phyloP scores from a whole-genome alignment of 2,113 vertebrate species.

The Campylomormyrus numenius region DNA sequence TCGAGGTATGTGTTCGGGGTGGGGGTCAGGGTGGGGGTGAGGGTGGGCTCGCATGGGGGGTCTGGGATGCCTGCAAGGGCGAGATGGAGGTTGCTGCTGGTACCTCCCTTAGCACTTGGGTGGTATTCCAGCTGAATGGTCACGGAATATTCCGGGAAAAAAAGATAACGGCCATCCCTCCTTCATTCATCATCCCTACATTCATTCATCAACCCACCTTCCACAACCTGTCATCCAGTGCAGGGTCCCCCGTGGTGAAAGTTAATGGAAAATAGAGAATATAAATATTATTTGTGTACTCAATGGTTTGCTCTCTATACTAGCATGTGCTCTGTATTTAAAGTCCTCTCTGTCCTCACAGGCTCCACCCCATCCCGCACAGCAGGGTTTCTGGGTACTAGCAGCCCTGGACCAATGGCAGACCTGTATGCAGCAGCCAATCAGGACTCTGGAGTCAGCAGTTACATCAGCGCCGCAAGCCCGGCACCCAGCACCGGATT shows the following conservation, averaged over 20 bases:
- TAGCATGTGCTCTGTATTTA: neutral
- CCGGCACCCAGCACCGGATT: slow-evolving; percentile 80
- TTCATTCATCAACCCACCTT: neutral
- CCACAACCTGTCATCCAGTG: neutral
- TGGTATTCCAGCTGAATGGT: neutral
- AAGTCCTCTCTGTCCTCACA: slow-evolving; percentile 39
- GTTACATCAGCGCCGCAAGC: slow-evolving; percentile 79
- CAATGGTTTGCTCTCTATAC: neutral
- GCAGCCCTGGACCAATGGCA: slow-evolving; percentile 90
- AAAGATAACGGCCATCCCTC: neutral
- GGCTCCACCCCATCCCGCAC: slow-evolving; percentile 91
- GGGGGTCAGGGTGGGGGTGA: slow-evolving; percentile 13
- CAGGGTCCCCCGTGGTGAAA: neutral
- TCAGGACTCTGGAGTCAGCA: slow-evolving; percentile 79
- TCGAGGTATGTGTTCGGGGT: slow-evolving; percentile 68
- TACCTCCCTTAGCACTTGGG: neutral
- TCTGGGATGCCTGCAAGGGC: neutral
- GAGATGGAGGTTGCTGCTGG: neutral
- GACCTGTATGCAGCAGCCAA: slow-evolving; percentile 75
- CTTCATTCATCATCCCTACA: neutral
- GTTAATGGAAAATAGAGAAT: neutral
- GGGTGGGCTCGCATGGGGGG: slow-evolving; percentile 5
- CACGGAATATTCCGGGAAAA: neutral
- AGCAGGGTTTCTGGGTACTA: slow-evolving; percentile 91
- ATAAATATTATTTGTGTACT: neutral